Conservation (phyloP, 1,140 invertebrate genomes). For the Sipha flava region DNA sequence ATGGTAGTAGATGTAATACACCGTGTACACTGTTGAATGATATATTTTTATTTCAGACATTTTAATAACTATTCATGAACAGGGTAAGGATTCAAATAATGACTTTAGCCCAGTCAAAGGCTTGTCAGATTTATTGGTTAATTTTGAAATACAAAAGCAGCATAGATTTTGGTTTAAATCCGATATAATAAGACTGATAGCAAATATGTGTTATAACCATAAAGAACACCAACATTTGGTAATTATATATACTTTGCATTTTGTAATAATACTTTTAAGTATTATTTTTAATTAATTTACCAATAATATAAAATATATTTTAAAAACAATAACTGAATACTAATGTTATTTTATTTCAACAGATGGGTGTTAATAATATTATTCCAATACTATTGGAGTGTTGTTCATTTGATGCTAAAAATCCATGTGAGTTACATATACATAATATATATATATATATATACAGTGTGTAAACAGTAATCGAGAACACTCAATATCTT, state of each 20-base stretch:
- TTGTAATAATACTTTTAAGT: not conserved
- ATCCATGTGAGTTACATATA: conserved; percentile 4
- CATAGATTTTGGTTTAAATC: conserved; percentile 26
- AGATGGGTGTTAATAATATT: conserved; percentile 6
- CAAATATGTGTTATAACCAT: conserved; percentile 23
- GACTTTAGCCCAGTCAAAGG: not conserved
- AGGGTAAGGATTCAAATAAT: not conserved
- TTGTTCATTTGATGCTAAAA: conserved; percentile 28
- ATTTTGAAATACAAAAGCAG: not conserved
- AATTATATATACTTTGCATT: not conserved
- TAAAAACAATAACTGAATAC: not conserved
- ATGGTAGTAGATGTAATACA: not conserved
- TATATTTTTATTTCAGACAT: not conserved
- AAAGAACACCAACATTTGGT: conserved; percentile 15
- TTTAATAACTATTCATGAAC: not conserved
- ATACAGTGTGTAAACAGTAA: no score
- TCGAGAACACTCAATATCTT: no score
- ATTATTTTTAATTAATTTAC: not conserved
- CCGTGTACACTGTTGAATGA: not conserved
- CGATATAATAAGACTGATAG: conserved; percentile 9
- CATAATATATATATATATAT: not conserved
- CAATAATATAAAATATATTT: not conserved
- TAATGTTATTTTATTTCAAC: not conserved
- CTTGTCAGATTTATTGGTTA: not conserved
- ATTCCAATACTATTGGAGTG: conserved; percentile 23